Conservation (phyloP, 2,797 vertebrate species). For the Pyrocephalus nanus region DNA sequence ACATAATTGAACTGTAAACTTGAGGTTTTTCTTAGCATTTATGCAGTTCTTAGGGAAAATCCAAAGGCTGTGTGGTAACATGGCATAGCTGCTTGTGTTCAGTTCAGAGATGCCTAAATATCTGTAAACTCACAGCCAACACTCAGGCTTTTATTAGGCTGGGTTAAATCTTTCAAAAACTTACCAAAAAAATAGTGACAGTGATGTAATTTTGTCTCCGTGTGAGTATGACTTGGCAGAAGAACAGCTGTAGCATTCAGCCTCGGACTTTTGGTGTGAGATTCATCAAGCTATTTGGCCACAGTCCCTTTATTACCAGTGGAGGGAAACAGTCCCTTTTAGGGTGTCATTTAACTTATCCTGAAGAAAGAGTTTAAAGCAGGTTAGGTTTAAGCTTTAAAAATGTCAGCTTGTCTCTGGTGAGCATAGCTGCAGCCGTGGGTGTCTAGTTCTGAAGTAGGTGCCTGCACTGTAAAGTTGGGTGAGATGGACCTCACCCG, state of each 20-base stretch:
- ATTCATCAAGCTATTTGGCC: conserved; percentile 3
- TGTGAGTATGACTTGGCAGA: conserved; percentile 25
- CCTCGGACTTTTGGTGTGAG: background rate
- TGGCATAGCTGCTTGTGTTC: background rate
- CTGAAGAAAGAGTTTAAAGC: background rate
- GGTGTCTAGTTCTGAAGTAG: background rate
- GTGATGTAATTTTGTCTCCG: background rate
- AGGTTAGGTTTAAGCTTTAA: background rate
- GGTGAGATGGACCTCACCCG: background rate
- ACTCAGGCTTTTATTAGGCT: background rate
- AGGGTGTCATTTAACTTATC: background rate
- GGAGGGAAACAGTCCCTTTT: background rate
- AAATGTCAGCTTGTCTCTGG: background rate
- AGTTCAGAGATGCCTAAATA: background rate
- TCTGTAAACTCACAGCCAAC: background rate
- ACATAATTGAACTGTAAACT: background rate
- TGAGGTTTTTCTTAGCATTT: background rate
- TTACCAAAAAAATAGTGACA: background rate
- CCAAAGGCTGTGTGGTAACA: background rate
- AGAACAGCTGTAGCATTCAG: conserved; percentile 21
- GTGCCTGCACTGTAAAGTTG: background rate
- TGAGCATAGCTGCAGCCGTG: background rate
- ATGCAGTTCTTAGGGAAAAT: background rate
- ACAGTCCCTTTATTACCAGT: background rate
- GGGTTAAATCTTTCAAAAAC: background rate